A percentile compares a stretch with the other conserved stretches of the same genome.
Evolutionary conservation across 2,113 vertebrate species (phyloP).

Genomic region (Oreotragus oreotragus): DNA sequence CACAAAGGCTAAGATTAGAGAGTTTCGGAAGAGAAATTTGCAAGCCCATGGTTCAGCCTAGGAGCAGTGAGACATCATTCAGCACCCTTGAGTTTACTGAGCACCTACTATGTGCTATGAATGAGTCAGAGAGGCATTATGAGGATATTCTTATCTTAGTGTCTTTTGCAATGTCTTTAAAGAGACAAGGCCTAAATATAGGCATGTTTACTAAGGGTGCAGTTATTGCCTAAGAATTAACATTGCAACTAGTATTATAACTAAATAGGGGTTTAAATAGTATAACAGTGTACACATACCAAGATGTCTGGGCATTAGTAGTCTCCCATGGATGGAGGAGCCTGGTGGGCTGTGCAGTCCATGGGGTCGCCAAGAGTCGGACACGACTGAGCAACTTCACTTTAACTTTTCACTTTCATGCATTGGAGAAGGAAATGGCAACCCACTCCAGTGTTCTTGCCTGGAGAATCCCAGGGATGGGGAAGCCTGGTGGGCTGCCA

Average conservation of each 20-base stretch:
- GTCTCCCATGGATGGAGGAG: too few species aligned
- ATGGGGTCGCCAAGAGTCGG: rapidly evolving
- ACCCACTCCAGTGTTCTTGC: too few species aligned
- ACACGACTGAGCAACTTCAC: too few species aligned
- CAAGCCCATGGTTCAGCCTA: not conserved
- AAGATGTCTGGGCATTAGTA: not conserved
- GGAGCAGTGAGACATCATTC: not conserved
- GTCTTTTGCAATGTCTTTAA: not conserved
- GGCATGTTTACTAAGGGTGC: not conserved
- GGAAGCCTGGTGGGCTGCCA: too few species aligned
- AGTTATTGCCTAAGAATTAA: not conserved
- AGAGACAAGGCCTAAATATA: not conserved
- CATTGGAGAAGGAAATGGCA: too few species aligned
- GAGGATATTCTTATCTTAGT: not conserved
- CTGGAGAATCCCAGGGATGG: too few species aligned
- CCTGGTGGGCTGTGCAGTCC: too few species aligned
- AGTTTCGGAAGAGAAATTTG: constrained; percentile 43
- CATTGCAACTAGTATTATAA: not conserved
- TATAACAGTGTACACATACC: not conserved
- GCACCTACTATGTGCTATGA: not conserved
- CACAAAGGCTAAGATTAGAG: constrained; percentile 73
- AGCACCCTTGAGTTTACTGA: not conserved
- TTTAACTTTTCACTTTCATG: too few species aligned
- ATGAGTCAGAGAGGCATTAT: not conserved
- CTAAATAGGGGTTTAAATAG: not conserved